Base-by-base conservation (phyloP, 2,113 vertebrate genomes). In the Sardina pilchardus region DNA sequence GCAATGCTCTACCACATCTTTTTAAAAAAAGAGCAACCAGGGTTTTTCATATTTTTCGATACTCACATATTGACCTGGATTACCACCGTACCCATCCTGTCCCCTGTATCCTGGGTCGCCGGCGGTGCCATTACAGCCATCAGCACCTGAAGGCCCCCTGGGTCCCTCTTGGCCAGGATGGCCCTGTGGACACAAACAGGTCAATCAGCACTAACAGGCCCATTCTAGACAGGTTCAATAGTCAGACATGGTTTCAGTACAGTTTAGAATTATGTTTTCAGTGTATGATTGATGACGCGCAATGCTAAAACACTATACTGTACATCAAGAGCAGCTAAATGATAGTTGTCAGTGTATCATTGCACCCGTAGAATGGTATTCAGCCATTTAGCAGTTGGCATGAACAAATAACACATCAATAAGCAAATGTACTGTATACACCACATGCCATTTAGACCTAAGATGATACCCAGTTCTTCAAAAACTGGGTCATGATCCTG, bases 121-220 rank as follows among this genome's bases (percentile, higher is more conserved):
- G 39, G 56, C 91, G 85, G 97, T 99, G 48, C 98, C 98, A 81
- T 99, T 99, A 90, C 95, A 98, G 21, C 98, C 98, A 45, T 99
- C 96, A 0, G 92, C 85, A 82, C 97, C 98, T 21, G 96, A 91
- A 4, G 88, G 89, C 47, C 97, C 98, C 88, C 96, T 92, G 81
- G 94, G 71, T 0, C 98, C 98, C 17, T 94, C 87, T 16, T 95
- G 96, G 71, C 97, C 98, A 6, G 97, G 96, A 85, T 99, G 97
- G 88, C 97, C 98, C 98, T 99, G 89, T 81, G 87, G 1, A 39
- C 87, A 90, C 56, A 24, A 17, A 0, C 14, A 83, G 6, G 50
- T 30, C 14, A 12, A 36, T 4, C 67, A 75, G 67, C 30, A 75
- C 56, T 75, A 0, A 26, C 63, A 71, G 63, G 16, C 16, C 48